Percentiles rank a stretch among this genome's conserved stretches.
Conservation (phyloP, 2,797 vertebrate genomes). For the Pseudomugil gertrudae region DNA sequence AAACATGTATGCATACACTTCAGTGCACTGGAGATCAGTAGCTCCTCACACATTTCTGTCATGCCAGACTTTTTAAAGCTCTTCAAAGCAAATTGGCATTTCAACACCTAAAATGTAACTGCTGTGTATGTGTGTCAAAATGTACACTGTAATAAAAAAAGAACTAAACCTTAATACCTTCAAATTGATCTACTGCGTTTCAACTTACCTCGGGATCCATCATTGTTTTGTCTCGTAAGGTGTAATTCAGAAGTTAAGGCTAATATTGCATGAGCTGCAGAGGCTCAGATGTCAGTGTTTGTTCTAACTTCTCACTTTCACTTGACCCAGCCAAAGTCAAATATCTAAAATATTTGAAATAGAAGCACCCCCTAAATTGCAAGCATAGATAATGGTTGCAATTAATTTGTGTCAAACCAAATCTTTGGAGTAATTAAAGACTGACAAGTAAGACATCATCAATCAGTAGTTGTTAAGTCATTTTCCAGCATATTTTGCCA, state of each 20-base stretch:
- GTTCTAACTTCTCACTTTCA: not conserved
- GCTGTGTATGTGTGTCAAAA: not conserved
- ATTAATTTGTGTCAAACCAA: not conserved
- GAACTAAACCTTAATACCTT: not conserved
- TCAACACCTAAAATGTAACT: conserved; percentile 19
- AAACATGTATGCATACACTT: conserved; percentile 7
- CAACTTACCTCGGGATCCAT: not conserved
- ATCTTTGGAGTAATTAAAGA: not conserved
- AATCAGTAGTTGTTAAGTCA: not conserved
- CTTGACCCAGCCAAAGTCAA: not conserved
- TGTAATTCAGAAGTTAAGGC: not conserved
- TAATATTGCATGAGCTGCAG: not conserved
- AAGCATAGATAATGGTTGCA: not conserved
- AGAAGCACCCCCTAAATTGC: not conserved
- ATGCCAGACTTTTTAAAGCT: conserved; percentile 58
- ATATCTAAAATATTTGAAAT: conserved; percentile 19
- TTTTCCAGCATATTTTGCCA: not conserved
- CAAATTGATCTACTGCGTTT: not conserved
- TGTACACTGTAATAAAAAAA: not conserved
- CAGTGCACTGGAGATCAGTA: conserved; percentile 9
- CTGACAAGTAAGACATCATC: not conserved
- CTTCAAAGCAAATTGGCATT: conserved; percentile 44
- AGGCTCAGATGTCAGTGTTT: not conserved
- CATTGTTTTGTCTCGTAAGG: not conserved
- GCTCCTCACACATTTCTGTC: conserved; percentile 49